Percentiles rank a stretch among this genome's conserved stretches.
phyloP scores from a whole-genome alignment of 2,888 invertebrate species.

The Hololepta plana region DNA sequence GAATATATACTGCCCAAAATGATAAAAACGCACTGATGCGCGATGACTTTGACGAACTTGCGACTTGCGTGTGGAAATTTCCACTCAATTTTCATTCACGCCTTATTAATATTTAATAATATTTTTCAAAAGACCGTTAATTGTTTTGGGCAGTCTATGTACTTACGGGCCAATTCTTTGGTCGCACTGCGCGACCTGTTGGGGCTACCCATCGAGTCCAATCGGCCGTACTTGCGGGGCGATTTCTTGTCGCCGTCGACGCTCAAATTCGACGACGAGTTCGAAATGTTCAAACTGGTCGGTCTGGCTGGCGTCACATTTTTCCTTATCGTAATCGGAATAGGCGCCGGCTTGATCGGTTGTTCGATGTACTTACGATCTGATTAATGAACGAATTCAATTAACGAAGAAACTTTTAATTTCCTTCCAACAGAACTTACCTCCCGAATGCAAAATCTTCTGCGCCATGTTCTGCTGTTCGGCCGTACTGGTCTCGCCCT shows the following conservation, averaged over 20 bases:
- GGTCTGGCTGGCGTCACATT: constrained; percentile 27
- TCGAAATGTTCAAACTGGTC: constrained; percentile 26
- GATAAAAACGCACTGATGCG: too few species aligned
- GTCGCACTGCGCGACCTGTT: constrained; percentile 78
- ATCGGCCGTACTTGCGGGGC: constrained; percentile 43
- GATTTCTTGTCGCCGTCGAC: constrained; percentile 28
- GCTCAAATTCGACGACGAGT: constrained; percentile 26
- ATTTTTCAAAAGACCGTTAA: too few species aligned
- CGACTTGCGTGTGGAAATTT: too few species aligned
- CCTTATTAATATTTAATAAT: too few species aligned
- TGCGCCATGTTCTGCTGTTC: constrained; percentile 73
- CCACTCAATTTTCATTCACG: too few species aligned
- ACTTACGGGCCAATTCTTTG: constrained; percentile 70
- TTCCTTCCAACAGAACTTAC: constrained; percentile 19
- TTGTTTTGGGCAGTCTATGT: too few species aligned
- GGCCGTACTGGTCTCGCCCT: constrained; percentile 61
- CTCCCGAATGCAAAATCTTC: constrained; percentile 75
- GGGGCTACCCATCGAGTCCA: constrained; percentile 52
- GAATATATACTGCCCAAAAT: too few species aligned
- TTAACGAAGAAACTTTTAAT: constrained; percentile 10
- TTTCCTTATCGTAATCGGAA: constrained; percentile 47
- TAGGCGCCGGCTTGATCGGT: constrained; percentile 61
- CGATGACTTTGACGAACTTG: too few species aligned
- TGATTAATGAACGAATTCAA: constrained; percentile 15
- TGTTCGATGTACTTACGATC: constrained; percentile 79